phyloP scores from a whole-genome alignment of 2,888 invertebrate species.

The Dasysyrphus tricinctus region DNA sequence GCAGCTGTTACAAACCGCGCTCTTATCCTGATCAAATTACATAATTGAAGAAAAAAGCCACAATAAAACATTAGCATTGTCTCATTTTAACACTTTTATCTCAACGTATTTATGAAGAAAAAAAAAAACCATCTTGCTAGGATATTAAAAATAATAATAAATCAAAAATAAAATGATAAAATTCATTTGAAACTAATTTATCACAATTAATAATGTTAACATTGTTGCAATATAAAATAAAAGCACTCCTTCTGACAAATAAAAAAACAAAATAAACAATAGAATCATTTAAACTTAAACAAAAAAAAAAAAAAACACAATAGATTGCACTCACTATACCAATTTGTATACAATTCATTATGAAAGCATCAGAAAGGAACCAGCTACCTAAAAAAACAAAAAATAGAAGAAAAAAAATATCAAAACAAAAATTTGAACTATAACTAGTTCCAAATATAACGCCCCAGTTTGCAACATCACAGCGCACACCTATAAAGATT shows the following conservation, averaged over 20 bases:
- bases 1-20: not conserved
- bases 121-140: not conserved
- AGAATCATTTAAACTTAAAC: slow-evolving; percentile 43
- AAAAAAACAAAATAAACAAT: slow-evolving; percentile 45
- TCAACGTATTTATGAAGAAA: not conserved
- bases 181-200: not conserved
- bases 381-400: slow-evolving; percentile 40
- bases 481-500: slow-evolving; percentile 53
- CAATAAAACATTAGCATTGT: not conserved
- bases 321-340: slow-evolving; percentile 16
- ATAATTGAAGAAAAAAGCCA: not conserved
- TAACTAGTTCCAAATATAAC: slow-evolving; percentile 48
- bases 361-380: slow-evolving; percentile 56
- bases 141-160: not conserved
- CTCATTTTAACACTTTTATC: not conserved
- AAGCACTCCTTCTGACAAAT: not conserved
- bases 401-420: not conserved
- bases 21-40: not conserved
- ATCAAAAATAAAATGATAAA: not conserved
- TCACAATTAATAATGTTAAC: slow-evolving; percentile 24
- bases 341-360: slow-evolving; percentile 57
- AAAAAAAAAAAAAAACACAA: slow-evolving; percentile 13
- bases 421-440: slow-evolving; percentile 11
- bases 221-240: slow-evolving; percentile 6
- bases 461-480: slow-evolving; percentile 61